Evolutionary conservation across 1,140 invertebrate species (phyloP).

Genomic region (Bactericera cockerelli): DNA sequence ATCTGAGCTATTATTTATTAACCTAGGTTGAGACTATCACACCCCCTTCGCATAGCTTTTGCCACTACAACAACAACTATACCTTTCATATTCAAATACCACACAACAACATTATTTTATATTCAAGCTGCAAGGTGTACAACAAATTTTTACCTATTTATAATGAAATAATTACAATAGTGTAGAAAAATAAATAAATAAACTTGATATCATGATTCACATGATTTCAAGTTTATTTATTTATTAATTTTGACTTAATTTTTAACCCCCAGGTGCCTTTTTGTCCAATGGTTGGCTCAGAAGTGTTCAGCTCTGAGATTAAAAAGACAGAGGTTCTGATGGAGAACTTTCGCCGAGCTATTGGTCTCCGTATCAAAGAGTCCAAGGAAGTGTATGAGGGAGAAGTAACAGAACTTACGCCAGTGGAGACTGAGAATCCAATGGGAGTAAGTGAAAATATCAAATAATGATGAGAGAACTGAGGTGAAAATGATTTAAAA

Average conservation of each 20-base stretch:
- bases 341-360: conserved; percentile 97
- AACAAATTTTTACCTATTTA: too few species aligned
- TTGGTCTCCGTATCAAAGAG: conserved; percentile 87
- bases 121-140: too few species aligned
- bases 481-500: not conserved
- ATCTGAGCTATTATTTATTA: too few species aligned
- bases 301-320: conserved; percentile 98
- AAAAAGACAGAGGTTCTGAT: conserved; percentile 99
- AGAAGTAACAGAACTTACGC: conserved; percentile 96
- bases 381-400: conserved; percentile 99
- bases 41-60: too few species aligned
- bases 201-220: too few species aligned
- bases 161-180: too few species aligned
- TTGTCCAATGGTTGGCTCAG: conserved; percentile 98
- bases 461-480: conserved; percentile 9
- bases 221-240: not conserved
- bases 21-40: too few species aligned
- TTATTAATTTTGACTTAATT: not conserved
- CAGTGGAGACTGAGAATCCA: conserved; percentile 93
- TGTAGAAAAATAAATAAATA: too few species aligned
- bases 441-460: conserved; percentile 48
- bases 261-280: conserved; percentile 57
- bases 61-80: too few species aligned
- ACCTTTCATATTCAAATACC: too few species aligned
- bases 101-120: too few species aligned